Evolutionary conservation across 2,797 vertebrate species (phyloP), one percentile per base, ranked within the genome.

Genomic region (Helarctos malayanus): DNA sequence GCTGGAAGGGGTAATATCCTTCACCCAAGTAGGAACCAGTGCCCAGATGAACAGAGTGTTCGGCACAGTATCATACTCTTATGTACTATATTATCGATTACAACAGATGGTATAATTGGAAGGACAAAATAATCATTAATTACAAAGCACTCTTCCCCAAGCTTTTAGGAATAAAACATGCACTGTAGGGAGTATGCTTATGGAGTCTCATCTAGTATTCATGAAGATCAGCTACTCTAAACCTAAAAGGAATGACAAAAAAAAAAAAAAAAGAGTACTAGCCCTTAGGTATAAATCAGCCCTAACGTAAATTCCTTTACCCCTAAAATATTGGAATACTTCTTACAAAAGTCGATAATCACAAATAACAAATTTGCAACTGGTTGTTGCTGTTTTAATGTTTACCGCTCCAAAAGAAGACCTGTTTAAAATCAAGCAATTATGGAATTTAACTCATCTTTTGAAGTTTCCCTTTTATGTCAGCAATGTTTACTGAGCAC

Each of bases 111-210:
- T 92, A 59, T 38, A 95, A 90, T 45, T 91, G 25, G 73, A 96
- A 90, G 68, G 68, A 68, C 41, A 93, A 96, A 82, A 88, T 91
- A 83, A 91, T 88, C 65, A 89, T 94, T 96, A 91, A 97, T 98
- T 96, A 93, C 69, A 87, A 89, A 93, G 21, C 3, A 16, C 19
- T 75, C 21, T 61, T 79, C 54, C 54, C 29, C 21, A 85, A 63
- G 68, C 63, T 76, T 80, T 95, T 86, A 90, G 79, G 97, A 97
- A 75, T 96, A 80, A 96, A 93, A 75, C 54, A 81, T 59, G n/a
- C 45, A 91, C 75, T 85, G 4, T 41, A 15, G 14, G 69, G 69
- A 86, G 19, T 89, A 45, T 32, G 29, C 25, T 89, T 94, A 76
- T 35, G 56, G 54, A 92, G 9, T 80, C 11, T 94, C 35, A 78